Conservation (phyloP, 2,113 vertebrate genomes). For the Microtus pennsylvanicus region DNA sequence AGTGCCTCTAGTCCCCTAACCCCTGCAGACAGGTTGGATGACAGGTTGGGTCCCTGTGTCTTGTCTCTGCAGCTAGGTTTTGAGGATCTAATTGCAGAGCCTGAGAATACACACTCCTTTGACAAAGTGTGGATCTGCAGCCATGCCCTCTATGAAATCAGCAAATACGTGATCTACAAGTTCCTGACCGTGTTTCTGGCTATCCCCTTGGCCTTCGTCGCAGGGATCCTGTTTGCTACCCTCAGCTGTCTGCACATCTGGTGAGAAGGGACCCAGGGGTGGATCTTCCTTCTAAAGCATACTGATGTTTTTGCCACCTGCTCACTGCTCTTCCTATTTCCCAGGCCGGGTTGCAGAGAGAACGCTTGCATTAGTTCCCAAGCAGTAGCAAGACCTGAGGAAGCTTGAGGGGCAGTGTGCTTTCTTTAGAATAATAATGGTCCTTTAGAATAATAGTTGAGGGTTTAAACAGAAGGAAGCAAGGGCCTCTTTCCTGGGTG, state of each 20-base stretch:
- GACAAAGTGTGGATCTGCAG: constrained; percentile 97
- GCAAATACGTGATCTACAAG: constrained; percentile 93
- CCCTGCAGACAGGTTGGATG: background rate
- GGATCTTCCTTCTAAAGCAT: background rate
- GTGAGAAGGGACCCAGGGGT: constrained; percentile 84
- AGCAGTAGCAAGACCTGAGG: background rate
- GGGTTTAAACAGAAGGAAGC: constrained; percentile 3
- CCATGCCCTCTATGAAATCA: constrained; percentile 94
- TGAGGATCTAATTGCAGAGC: constrained; percentile 96
- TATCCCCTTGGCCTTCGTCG: constrained; percentile 92
- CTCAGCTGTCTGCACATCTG: constrained; percentile 97
- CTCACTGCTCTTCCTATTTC: background rate
- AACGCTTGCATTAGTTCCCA: background rate
- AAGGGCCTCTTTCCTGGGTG: background rate
- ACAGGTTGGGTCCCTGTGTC: background rate
- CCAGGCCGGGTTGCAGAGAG: background rate
- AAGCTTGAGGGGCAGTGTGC: background rate
- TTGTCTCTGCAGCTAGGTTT: constrained; percentile 90
- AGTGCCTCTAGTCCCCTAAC: background rate
- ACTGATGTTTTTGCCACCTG: background rate
- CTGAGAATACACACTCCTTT: constrained; percentile 91
- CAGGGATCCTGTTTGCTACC: constrained; percentile 91
- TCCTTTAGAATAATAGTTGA: background rate
- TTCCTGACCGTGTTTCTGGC: constrained; percentile 93
- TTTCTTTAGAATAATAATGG: background rate